phyloP scores from a whole-genome alignment of 2,888 invertebrate genomes.

The Selenia dentaria region DNA sequence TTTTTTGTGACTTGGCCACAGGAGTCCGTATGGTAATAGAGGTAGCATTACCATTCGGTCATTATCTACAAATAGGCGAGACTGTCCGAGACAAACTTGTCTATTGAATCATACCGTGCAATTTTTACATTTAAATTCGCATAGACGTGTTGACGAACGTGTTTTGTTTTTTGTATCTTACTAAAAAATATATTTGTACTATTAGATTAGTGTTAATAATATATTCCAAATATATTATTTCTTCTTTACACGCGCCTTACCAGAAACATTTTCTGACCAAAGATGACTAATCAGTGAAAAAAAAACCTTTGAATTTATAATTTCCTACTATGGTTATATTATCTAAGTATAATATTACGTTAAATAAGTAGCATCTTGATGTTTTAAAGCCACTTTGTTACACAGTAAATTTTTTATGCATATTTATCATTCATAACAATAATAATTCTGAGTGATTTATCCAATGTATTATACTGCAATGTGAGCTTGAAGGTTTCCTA shows the following conservation, averaged over 20 bases:
- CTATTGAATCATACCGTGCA: constrained; percentile 40
- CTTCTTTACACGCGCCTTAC: constrained; percentile 3
- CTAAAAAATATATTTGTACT: constrained; percentile 3
- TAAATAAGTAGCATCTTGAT: no score
- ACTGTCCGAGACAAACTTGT: constrained; percentile 27
- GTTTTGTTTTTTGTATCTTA: constrained; percentile 40
- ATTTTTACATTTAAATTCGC: constrained; percentile 32
- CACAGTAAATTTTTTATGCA: not conserved
- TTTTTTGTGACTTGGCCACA: constrained; percentile 46
- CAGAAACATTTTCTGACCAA: not conserved
- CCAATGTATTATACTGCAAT: constrained; percentile 32
- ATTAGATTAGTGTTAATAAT: constrained; percentile 1
- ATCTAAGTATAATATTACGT: no score
- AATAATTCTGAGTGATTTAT: constrained; percentile 16
- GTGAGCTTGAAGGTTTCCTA: constrained; percentile 53
- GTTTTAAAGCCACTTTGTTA: not conserved
- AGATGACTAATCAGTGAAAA: constrained; percentile 6
- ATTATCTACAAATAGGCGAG: constrained; percentile 17
- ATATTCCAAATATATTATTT: constrained; percentile 5
- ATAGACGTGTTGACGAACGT: constrained; percentile 38
- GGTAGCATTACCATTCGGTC: constrained; percentile 9
- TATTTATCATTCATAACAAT: not conserved
- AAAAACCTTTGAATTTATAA: constrained; percentile 2
- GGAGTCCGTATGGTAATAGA: constrained; percentile 25
- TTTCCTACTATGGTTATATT: no score